phyloP scores from a whole-genome alignment of 1,140 invertebrate species.

The Drosophila melanica region DNA sequence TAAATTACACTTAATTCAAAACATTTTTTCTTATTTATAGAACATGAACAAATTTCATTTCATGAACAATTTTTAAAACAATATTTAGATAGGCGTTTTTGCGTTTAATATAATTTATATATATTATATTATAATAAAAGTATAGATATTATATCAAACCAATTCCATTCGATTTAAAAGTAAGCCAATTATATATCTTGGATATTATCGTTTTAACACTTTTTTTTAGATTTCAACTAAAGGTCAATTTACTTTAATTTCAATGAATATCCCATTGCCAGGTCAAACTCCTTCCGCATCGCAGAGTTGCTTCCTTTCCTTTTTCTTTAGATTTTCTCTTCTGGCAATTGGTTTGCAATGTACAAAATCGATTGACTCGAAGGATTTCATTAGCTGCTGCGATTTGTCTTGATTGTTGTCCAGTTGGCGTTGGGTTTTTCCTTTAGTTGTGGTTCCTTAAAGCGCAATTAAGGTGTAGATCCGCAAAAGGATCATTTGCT shows the following conservation, averaged over 20 bases:
- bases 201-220: no score
- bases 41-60: no score
- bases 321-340: neutral
- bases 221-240: no score
- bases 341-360: constrained; percentile 68
- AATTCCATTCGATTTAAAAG: no score
- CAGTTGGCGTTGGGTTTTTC: constrained; percentile 28
- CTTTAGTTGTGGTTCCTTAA: constrained; percentile 5
- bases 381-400: constrained; percentile 62
- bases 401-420: constrained; percentile 30
- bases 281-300: neutral
- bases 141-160: no score
- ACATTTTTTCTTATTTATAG: no score
- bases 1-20: no score
- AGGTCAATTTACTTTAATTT: neutral
- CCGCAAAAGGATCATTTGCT: constrained; percentile 59
- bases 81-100: no score
- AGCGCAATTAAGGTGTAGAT: constrained; percentile 76
- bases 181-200: no score
- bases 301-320: neutral
- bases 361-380: constrained; percentile 68
- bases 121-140: no score
- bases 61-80: no score
- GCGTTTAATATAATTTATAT: no score
- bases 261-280: neutral